Evolutionary conservation across 1,140 invertebrate species (phyloP), one percentile per base, ranked within the genome.

Genomic region (Drosophila micromelanica): DNA sequence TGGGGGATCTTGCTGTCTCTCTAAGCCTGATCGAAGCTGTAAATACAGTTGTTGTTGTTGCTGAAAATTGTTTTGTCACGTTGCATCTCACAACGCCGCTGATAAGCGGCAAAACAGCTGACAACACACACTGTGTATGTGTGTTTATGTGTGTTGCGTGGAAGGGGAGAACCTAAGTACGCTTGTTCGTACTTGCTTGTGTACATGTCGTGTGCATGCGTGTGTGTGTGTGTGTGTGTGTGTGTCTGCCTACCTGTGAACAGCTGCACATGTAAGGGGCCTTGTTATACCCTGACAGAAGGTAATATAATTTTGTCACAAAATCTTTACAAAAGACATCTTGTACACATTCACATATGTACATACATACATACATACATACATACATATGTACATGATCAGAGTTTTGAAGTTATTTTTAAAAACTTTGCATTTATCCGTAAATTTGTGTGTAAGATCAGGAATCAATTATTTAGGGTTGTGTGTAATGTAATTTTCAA

Each of bases 231-330:
- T 51, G 43, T 54, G 54, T 38, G 23, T 23, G 42, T 42, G 59
- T 40, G 49, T 48, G 8, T 61, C 13, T 78, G 56, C 35, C 49
- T 84, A 84, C 80, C 80, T 84, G 80, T 85, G 63, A 72, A 76
- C 76, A 84, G 80, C 80, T 84, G 80, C 80, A 84, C 72, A 79
- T 84, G 80, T 65, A 74, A 74, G 38, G 55, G 40, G 35, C 13
- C 42, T 60, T 30, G 23, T 32, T 17, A 57, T 43, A 45, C 55
- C 40, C 55, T 35, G 20, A 30, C 42, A 15, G 27, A 59, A 42
- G 5, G 17, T 23, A 37, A 11, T 6, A 32, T 12, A 35, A 32
- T 43, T 42, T 56, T 42, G 54, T 56, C 40, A 56, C 40, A 12
- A 37, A 52, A 52, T 37, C 30, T 37, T 3, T 52, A 9, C 12